These are phyloP conservation scores for Centroberyx gerrardi DNA, from an alignment of 2,797 vertebrate species.

Conservation along the genomic window DNA sequence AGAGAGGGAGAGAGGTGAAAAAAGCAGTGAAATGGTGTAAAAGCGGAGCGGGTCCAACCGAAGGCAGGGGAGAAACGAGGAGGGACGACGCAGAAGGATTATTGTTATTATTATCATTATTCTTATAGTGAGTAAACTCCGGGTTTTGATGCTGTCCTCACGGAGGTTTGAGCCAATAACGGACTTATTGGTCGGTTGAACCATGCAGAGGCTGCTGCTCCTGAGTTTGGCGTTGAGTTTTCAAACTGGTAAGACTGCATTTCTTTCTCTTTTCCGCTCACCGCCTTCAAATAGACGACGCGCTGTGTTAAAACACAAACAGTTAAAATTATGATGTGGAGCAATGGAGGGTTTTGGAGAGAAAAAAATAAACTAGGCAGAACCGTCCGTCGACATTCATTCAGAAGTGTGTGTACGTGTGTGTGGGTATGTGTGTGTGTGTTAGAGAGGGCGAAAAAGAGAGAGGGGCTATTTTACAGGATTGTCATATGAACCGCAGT, in stretches of 20 bases:
- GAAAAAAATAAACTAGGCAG: background rate
- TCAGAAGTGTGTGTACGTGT: constrained; percentile 10
- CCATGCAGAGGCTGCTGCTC: constrained; percentile 86
- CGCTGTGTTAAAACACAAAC: background rate
- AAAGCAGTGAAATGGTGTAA: constrained; percentile 73
- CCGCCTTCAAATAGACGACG: background rate
- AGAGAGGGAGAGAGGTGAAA: constrained; percentile 53
- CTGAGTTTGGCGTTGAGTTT: constrained; percentile 85
- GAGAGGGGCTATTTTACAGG: constrained; percentile 32
- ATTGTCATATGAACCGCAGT: constrained; percentile 58
- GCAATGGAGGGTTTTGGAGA: background rate
- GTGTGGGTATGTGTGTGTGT: constrained; percentile 8
- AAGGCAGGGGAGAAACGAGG: constrained; percentile 27
- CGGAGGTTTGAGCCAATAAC: constrained; percentile 81
- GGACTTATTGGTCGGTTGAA: constrained; percentile 85
- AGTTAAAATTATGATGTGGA: background rate
- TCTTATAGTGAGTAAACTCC: constrained; percentile 58
- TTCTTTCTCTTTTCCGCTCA: background rate
- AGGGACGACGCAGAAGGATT: constrained; percentile 63
- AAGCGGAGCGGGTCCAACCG: constrained; percentile 31
- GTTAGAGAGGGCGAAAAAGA: background rate
- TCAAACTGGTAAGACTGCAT: constrained; percentile 80
- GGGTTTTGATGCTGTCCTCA: constrained; percentile 85
- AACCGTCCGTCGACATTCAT: background rate
- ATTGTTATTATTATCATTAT: constrained; percentile 39